Percentiles rank a stretch among this genome's conserved stretches.
Conservation (phyloP, 2,797 vertebrate species). For the Antennarius maculatus region DNA sequence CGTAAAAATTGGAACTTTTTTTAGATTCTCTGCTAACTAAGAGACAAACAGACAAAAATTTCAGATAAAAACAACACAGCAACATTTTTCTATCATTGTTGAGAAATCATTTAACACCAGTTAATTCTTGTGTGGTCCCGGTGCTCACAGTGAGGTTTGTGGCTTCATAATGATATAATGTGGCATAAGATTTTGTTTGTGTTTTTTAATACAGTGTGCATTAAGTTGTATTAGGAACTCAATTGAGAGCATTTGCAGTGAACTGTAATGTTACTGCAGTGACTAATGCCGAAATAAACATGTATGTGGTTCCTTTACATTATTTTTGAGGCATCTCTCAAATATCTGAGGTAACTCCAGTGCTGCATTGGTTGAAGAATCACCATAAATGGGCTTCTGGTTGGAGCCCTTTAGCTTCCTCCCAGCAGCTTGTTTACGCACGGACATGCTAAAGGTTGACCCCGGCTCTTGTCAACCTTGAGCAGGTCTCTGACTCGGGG, state of each 20-base stretch:
- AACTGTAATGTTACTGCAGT: conserved; percentile 36
- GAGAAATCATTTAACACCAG: no score
- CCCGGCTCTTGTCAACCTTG: conserved; percentile 78
- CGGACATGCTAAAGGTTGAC: conserved; percentile 69
- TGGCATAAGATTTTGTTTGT: no score
- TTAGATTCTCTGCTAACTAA: no score
- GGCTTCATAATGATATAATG: no score
- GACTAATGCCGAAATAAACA: conserved; percentile 40
- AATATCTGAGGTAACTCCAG: conserved; percentile 59
- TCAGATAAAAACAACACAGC: no score
- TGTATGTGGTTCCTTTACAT: conserved; percentile 19
- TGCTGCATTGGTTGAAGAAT: conserved; percentile 71
- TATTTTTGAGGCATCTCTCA: conserved; percentile 60
- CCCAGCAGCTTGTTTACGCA: conserved; percentile 77
- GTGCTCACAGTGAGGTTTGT: no score
- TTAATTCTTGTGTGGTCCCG: no score
- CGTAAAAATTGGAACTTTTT: no score
- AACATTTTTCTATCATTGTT: no score
- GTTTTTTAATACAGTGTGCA: no score
- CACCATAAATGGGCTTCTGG: conserved; percentile 66
- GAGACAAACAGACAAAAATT: no score
- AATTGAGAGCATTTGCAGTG: conserved; percentile 34
- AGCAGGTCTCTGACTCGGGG: conserved; percentile 80
- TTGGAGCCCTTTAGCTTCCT: conserved; percentile 70
- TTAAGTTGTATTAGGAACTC: conserved; percentile 1